A percentile compares a stretch with the other conserved stretches of the same genome.
Conservation (phyloP, 1,140 invertebrate genomes). For the Bacillus rossius region DNA sequence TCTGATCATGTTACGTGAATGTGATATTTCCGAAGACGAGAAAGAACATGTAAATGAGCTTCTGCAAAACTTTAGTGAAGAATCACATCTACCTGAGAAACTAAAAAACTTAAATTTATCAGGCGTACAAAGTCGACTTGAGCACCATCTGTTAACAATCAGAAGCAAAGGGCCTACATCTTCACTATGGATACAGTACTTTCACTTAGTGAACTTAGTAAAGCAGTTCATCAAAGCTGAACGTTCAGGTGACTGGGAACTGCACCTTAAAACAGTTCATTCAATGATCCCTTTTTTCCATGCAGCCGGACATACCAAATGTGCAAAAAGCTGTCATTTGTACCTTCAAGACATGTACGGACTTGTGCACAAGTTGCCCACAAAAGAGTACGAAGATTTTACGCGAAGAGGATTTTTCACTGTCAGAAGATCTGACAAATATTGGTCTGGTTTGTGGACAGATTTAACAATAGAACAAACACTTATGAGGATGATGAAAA, state of each 20-base stretch:
- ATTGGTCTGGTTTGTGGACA: neutral
- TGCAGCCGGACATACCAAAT: conserved; percentile 37
- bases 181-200: conserved; percentile 42
- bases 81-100: too few relatives aligned
- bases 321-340: conserved; percentile 31
- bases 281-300: conserved; percentile 41
- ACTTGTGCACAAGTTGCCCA: too few relatives aligned
- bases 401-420: conserved; percentile 4
- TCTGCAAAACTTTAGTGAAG: too few relatives aligned
- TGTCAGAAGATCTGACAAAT: neutral
- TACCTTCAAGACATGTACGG: conserved; percentile 28
- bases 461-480: conserved; percentile 12
- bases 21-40: too few relatives aligned
- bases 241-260: conserved; percentile 31
- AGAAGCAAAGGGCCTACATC: conserved; percentile 36
- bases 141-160: neutral
- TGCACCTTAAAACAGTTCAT: conserved; percentile 32
- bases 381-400: too few relatives aligned
- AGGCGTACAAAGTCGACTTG: too few relatives aligned
- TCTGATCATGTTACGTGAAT: too few relatives aligned
- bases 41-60: too few relatives aligned
- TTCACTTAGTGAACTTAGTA: conserved; percentile 37
- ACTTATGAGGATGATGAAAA: conserved; percentile 6
- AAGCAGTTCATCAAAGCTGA: conserved; percentile 39
- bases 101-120: too few relatives aligned